Base-by-base conservation (phyloP, 2,113 vertebrate genomes). In the Syngnathus typhle region DNA sequence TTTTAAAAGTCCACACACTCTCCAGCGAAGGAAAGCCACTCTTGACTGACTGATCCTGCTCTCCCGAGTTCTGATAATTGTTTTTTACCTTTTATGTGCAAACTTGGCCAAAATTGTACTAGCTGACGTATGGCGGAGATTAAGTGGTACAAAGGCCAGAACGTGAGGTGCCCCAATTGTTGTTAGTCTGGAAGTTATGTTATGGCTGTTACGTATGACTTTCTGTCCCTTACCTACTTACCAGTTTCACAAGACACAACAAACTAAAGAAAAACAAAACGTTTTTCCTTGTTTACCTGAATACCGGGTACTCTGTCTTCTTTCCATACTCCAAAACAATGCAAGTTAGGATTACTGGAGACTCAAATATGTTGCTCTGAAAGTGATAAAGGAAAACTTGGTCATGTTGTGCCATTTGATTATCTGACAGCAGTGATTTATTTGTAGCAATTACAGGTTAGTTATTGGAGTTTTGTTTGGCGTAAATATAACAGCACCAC, bases 1-100 rank as follows among this genome's bases (percentile, higher is more conserved):
- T 39, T 27, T 80, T 79, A 32, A 43, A 68, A 75, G 61, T 18
- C 64, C 62, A 64, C 55, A 1, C 27, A 49, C 71, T 15, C 62
- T 75, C 6, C 46, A 38, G 13, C 8, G 5, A 49, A 18, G 41
- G 10, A 61, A 44, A 54, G 61, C 12, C 6, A 65, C 13, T 56
- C 55, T 7, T 32, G 55, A 36, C 23, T 12, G 54, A 7, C 13
- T 52, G 56, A 56, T 47, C 7, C 1, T 69, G 56, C 49, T 65
- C 64, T 74, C 37, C 23, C 18, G 36, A 46, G 60, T 5, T 1
- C 2, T 41, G 11, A 37, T 67, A 72, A 37, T 70, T 21, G 6
- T 54, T 37, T 10, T 69, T 69, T 18, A 60, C 49, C 7, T 18
- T 58, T 36, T 16, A 16, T 8, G 23, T 8, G 12, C 55, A 55